These are phyloP conservation scores for Egretta garzetta DNA, from an alignment of 2,113 vertebrate genomes.

Conservation along the genomic window DNA sequence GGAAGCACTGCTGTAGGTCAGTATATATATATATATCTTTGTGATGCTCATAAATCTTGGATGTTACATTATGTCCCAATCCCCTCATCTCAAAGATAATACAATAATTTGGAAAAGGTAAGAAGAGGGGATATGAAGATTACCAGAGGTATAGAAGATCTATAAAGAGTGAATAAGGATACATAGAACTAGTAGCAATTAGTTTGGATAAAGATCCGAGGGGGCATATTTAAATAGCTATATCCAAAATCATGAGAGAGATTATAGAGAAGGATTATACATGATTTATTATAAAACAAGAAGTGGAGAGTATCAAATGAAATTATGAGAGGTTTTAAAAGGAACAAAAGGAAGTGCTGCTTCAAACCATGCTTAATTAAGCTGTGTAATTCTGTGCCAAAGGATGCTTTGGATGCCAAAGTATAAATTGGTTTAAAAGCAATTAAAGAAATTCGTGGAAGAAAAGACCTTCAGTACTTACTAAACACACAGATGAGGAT, in stretches of 20 bases:
- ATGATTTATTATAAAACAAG: not conserved
- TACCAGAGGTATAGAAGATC: not conserved
- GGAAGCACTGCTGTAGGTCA: accelerated
- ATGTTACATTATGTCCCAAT: not conserved
- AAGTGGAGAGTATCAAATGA: not conserved
- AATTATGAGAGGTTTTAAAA: not conserved
- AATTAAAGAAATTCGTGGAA: constrained; percentile 33
- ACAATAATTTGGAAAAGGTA: not conserved
- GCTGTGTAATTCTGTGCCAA: constrained; percentile 19
- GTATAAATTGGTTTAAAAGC: constrained; percentile 32
- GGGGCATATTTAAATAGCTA: not conserved
- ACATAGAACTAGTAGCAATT: not conserved
- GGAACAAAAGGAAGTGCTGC: not conserved
- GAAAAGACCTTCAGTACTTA: constrained; percentile 1
- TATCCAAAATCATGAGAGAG: not conserved
- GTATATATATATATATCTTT: not conserved
- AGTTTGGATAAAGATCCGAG: not conserved
- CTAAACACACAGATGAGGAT: constrained; percentile 4
- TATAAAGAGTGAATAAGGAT: not conserved
- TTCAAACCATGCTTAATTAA: constrained; percentile 34
- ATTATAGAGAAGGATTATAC: not conserved
- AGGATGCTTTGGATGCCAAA: constrained; percentile 23
- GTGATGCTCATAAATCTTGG: not conserved
- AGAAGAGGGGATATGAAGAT: not conserved
- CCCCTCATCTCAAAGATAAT: not conserved